phyloP scores from a whole-genome alignment of 2,797 vertebrate genomes.

The Pogonophryne albipinna region DNA sequence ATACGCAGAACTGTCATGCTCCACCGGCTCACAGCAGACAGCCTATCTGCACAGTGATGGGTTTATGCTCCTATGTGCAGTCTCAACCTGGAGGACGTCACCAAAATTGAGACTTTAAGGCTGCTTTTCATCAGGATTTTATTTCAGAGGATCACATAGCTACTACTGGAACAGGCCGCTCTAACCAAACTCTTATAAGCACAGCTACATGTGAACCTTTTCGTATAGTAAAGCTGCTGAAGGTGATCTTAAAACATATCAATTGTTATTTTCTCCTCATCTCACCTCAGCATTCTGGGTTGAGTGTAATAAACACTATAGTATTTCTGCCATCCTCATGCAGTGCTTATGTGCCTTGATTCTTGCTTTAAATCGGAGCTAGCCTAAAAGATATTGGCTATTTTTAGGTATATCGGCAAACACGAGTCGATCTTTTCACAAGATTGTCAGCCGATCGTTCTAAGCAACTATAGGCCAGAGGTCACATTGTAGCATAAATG shows the following conservation, averaged over 20 bases:
- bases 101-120: conserved; percentile 20
- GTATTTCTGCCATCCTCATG: not conserved
- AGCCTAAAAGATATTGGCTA: not conserved
- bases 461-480: not conserved
- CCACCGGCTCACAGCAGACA: conserved; percentile 30
- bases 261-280: not conserved
- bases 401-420: not conserved
- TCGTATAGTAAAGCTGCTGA: not conserved
- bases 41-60: conserved; percentile 27
- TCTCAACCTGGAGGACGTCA: conserved; percentile 11
- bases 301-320: not conserved
- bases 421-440: not conserved
- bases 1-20: conserved; percentile 44
- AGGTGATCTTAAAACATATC: not conserved
- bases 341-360: not conserved
- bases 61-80: conserved; percentile 23
- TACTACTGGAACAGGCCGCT: conserved; percentile 5
- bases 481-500: not conserved
- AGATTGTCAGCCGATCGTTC: not conserved
- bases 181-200: not conserved
- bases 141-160: conserved; percentile 10
- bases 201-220: not conserved
- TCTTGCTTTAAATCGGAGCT: not conserved
- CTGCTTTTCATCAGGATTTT: conserved; percentile 20
- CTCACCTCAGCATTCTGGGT: not conserved